Conservation (phyloP, 2,888 invertebrate genomes). For the Callyntrura guangdongensis region DNA sequence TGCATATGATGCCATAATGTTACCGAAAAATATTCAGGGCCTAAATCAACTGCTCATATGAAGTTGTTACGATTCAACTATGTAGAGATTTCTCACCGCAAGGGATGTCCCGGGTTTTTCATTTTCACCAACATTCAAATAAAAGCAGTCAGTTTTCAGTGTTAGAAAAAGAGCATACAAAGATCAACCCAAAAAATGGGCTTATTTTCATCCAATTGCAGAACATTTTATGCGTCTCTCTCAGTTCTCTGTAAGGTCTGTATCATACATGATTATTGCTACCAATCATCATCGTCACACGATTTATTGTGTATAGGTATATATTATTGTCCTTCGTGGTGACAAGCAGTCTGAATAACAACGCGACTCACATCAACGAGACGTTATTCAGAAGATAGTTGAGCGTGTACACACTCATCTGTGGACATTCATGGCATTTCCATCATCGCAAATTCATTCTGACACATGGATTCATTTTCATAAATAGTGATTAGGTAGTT, state of each 20-base stretch:
- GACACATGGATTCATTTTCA: background rate
- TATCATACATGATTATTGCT: constrained; percentile 9
- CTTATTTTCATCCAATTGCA: constrained; percentile 18
- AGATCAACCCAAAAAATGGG: constrained; percentile 48
- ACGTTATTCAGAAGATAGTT: constrained; percentile 13
- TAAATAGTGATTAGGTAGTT: constrained; percentile 10
- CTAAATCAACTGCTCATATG: constrained; percentile 42
- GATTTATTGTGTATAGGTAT: no score
- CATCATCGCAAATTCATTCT: constrained; percentile 42
- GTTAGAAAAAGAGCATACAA: no score
- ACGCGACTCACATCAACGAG: background rate
- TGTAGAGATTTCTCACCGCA: constrained; percentile 9
- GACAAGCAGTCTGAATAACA: constrained; percentile 45
- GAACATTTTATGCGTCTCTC: background rate
- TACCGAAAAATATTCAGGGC: constrained; percentile 38
- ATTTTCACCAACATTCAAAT: constrained; percentile 47
- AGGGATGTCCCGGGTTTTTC: constrained; percentile 62
- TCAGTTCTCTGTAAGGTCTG: constrained; percentile 31
- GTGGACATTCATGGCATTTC: constrained; percentile 55
- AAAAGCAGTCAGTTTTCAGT: background rate
- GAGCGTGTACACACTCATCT: constrained; percentile 49
- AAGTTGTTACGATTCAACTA: constrained; percentile 18
- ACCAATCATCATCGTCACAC: constrained; percentile 50
- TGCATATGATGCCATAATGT: constrained; percentile 8
- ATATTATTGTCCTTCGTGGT: constrained; percentile 55